A percentile compares a stretch with the other conserved stretches of the same genome.
Evolutionary conservation across 2,888 invertebrate genomes (phyloP).

Genomic region (Catonia carolina): DNA sequence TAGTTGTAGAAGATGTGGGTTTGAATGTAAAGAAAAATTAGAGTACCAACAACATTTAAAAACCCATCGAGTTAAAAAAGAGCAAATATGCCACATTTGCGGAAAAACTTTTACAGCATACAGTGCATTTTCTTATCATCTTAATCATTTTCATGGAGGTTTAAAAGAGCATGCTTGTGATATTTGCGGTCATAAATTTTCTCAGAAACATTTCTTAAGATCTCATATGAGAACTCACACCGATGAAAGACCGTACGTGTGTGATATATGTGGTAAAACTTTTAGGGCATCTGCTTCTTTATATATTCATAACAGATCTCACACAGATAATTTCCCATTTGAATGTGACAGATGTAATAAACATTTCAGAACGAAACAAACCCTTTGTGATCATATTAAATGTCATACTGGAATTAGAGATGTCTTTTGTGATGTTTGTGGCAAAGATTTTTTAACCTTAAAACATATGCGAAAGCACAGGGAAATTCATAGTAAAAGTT

Average conservation of each 20-base stretch:
- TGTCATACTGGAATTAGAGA: conserved; percentile 45
- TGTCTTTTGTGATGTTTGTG: conserved; percentile 45
- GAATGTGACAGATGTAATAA: conserved; percentile 54
- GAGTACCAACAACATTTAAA: no score
- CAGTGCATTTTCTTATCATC: conserved; percentile 42
- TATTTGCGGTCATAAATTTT: conserved; percentile 51
- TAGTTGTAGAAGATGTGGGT: no score
- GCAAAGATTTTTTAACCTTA: conserved; percentile 26
- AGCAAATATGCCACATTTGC: no score
- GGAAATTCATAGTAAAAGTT: conserved; percentile 32
- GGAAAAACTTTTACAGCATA: no score
- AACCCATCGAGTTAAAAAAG: no score
- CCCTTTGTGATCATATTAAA: conserved; percentile 47
- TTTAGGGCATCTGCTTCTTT: conserved; percentile 34
- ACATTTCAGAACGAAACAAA: conserved; percentile 44
- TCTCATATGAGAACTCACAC: conserved; percentile 46
- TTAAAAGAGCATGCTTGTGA: conserved; percentile 46
- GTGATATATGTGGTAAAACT: conserved; percentile 42
- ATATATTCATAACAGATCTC: conserved; percentile 45
- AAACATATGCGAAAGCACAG: conserved; percentile 17
- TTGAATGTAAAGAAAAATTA: no score
- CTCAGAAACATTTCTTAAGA: conserved; percentile 44
- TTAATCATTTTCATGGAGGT: conserved; percentile 47
- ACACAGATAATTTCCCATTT: conserved; percentile 49
- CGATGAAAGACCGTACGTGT: conserved; percentile 43